Conservation (phyloP, 2,888 invertebrate species). For the Pasiphila rectangulata region DNA sequence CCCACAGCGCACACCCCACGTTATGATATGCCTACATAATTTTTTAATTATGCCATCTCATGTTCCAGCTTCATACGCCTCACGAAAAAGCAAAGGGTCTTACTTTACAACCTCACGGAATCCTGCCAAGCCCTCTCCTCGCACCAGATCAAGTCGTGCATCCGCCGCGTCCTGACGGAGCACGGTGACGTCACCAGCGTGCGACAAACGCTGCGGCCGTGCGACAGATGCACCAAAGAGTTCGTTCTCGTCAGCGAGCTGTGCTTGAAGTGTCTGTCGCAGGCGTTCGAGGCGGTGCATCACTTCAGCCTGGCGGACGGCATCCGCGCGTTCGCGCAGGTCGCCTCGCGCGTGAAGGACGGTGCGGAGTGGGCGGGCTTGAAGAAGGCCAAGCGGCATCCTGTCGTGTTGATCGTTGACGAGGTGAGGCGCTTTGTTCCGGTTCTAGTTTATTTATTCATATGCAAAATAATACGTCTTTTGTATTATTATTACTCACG, state of each 20-base stretch:
- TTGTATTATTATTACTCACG: no score
- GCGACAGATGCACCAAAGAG: slow-evolving; percentile 50
- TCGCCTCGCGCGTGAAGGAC: slow-evolving; percentile 59
- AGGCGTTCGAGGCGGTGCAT: slow-evolving; percentile 58
- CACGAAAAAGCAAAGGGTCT: slow-evolving; percentile 58
- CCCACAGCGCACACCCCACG: no score
- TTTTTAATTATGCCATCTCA: background rate
- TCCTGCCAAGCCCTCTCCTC: slow-evolving; percentile 52
- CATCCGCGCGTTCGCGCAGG: slow-evolving; percentile 64
- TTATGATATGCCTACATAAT: no score
- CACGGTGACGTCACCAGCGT: slow-evolving; percentile 57
- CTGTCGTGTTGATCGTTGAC: slow-evolving; percentile 85
- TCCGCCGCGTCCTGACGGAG: slow-evolving; percentile 64
- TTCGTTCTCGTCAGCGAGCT: slow-evolving; percentile 54
- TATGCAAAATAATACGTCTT: no score
- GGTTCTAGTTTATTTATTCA: background rate
- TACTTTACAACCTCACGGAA: slow-evolving; percentile 68
- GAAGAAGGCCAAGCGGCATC: slow-evolving; percentile 75
- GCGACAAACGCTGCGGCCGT: slow-evolving; percentile 43
- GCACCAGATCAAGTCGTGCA: slow-evolving; percentile 59
- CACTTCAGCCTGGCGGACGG: slow-evolving; percentile 62
- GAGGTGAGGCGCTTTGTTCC: slow-evolving; percentile 67
- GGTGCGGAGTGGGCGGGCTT: slow-evolving; percentile 58
- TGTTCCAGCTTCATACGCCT: slow-evolving; percentile 56
- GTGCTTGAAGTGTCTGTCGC: slow-evolving; percentile 62